Evolutionary conservation across 2,797 vertebrate species (phyloP), one percentile per base, ranked within the genome.

Genomic region (Hoplostethus atlanticus): DNA sequence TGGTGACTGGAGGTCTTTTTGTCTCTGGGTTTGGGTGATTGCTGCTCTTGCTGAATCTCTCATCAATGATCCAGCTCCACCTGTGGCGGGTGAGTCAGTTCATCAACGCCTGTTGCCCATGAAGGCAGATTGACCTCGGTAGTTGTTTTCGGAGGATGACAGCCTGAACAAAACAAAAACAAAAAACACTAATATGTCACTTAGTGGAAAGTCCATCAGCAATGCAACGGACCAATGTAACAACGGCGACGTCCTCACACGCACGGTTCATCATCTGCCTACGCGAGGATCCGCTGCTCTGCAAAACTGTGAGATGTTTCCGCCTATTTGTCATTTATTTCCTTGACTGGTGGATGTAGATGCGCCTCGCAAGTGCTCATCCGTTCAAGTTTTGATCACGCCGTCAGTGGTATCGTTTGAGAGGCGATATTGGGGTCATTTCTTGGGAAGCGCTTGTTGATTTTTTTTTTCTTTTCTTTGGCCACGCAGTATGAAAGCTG

Each of bases 61-160:
- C 21, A 21, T 30, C 71, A 7, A 30, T n/a, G 72, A 67, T 69
- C 70, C 36, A 73, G 10, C 69, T 54, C 84, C 91, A 92, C 92
- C 89, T 93, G 91, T 87, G 69, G 81, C 66, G 72, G 71, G 71
- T 88, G 85, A 85, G 53, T 83, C 79, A 84, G 70, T 21, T 46
- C 71, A n/a, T 56, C 60, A 2, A 61, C 71, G 68, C 83, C 76
- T 80, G 73, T 65, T 80, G 68, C 65, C 51, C 28, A 34, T 34
- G 34, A 34, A 34, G 34, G 3, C 34, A 34, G 44, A 28, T n/a
- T 59, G 71, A 76, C 69, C 74, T 68, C 54, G n/a, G 66, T 65
- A 46, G 70, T 63, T 65, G 60, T 64, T 53, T 5, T 31, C 52
- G 52, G 21, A 48, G 68, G 30, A 2, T 57, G 61, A 52, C 47